A percentile compares a stretch with the other conserved stretches of the same genome.
phyloP scores from a whole-genome alignment of 2,113 vertebrate genomes.

The Pachyramphus minor region DNA sequence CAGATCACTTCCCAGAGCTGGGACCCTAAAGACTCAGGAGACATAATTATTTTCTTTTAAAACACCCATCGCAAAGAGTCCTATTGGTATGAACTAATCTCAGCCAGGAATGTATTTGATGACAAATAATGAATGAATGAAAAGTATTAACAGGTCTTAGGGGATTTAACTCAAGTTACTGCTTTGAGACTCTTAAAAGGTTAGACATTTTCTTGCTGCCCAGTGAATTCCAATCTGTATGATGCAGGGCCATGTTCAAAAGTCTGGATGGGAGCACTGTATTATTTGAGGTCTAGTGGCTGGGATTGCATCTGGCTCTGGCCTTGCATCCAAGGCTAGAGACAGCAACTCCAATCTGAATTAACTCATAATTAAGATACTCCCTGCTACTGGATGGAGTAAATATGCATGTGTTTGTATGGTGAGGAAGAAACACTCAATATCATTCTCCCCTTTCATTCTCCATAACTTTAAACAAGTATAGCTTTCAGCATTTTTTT shows the following conservation, averaged over 20 bases:
- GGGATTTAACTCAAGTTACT: neutral
- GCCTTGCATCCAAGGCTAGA: too few species aligned
- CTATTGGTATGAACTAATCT: neutral
- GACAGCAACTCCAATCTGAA: neutral
- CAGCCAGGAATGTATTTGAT: neutral
- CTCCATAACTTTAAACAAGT: neutral
- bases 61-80: neutral
- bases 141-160: neutral
- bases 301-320: neutral
- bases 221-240: neutral
- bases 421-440: neutral
- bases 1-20: neutral
- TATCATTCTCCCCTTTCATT: neutral
- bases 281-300: neutral
- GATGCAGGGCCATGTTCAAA: neutral
- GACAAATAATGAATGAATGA: neutral
- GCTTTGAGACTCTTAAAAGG: neutral
- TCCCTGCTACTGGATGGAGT: neutral
- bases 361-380: neutral
- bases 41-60: neutral
- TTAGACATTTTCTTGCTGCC: neutral
- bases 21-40: neutral
- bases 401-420: neutral
- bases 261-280: neutral
- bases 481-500: neutral